A percentile compares a stretch with the other conserved stretches of the same genome.
These are phyloP conservation scores for Ceratosolen solmsi DNA, from an alignment of 1,140 invertebrate species.

Conservation along the genomic window DNA sequence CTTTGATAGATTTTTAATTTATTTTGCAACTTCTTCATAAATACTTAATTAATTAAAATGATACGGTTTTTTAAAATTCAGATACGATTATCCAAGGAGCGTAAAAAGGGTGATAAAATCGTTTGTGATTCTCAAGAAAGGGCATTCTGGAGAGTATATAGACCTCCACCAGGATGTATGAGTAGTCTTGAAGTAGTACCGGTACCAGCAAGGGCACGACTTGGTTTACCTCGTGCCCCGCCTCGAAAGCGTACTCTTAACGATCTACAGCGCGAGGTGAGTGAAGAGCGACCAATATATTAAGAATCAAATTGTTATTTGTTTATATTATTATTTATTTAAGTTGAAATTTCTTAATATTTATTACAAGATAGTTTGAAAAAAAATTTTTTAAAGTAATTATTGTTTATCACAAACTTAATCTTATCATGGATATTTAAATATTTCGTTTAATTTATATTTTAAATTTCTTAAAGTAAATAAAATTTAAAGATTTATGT, in stretches of 20 bases:
- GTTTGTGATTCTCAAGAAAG: constrained; percentile 96
- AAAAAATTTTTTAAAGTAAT: too few relatives aligned
- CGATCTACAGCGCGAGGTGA: constrained; percentile 85
- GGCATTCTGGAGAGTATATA: constrained; percentile 96
- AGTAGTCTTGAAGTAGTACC: constrained; percentile 89
- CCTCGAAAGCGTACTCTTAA: constrained; percentile 82
- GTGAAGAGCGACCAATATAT: constrained; percentile 32
- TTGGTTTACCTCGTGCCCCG: constrained; percentile 74
- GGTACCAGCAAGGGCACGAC: constrained; percentile 82
- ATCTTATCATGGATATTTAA: too few relatives aligned
- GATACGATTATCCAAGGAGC: constrained; percentile 90
- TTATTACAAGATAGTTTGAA: too few relatives aligned
- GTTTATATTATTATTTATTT: constrained; percentile 30
- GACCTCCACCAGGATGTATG: constrained; percentile 90
- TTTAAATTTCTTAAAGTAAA: too few relatives aligned
- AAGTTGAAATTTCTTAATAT: too few relatives aligned
- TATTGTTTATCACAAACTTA: too few relatives aligned
- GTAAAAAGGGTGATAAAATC: constrained; percentile 96
- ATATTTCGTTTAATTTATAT: too few relatives aligned
- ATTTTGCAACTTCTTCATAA: not conserved
- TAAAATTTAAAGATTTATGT: too few relatives aligned
- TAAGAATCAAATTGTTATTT: constrained; percentile 36
- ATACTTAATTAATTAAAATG: too few relatives aligned
- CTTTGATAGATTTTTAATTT: not conserved
- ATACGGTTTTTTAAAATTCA: constrained; percentile 61